phyloP scores from a whole-genome alignment of 2,797 vertebrate species.

The Acanthornis magna region DNA sequence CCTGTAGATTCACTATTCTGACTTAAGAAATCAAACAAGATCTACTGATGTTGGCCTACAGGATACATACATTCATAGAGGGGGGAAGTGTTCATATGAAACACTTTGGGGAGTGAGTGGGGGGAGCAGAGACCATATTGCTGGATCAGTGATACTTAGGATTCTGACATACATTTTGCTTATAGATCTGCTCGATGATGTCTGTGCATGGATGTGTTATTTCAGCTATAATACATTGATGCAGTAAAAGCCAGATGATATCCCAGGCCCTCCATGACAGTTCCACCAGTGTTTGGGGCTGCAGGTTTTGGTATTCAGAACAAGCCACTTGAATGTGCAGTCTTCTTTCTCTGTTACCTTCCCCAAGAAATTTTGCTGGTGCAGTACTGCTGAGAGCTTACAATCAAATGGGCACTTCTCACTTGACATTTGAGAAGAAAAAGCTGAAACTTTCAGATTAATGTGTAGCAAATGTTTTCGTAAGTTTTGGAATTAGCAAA shows the following conservation, averaged over 20 bases:
- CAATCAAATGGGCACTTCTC: background rate
- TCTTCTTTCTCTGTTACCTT: background rate
- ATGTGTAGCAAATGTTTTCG: background rate
- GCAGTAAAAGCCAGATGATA: background rate
- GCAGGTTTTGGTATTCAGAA: background rate
- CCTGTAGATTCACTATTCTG: background rate
- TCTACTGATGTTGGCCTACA: background rate
- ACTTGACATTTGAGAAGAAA: background rate
- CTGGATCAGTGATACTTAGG: background rate
- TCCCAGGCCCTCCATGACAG: background rate
- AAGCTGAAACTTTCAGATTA: background rate
- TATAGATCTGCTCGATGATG: background rate
- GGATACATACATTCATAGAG: background rate
- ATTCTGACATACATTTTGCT: background rate
- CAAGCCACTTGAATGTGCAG: background rate
- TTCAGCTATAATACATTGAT: background rate
- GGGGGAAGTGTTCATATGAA: background rate
- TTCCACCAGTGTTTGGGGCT: background rate
- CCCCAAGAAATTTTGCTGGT: background rate
- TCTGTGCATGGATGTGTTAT: background rate
- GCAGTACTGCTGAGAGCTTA: background rate
- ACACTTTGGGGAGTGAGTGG: background rate
- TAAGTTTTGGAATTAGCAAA: conserved; percentile 1
- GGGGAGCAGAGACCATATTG: background rate
- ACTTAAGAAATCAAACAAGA: background rate